Evolutionary conservation across 2,888 invertebrate genomes (phyloP).

Genomic region (Campaea margaritaria): DNA sequence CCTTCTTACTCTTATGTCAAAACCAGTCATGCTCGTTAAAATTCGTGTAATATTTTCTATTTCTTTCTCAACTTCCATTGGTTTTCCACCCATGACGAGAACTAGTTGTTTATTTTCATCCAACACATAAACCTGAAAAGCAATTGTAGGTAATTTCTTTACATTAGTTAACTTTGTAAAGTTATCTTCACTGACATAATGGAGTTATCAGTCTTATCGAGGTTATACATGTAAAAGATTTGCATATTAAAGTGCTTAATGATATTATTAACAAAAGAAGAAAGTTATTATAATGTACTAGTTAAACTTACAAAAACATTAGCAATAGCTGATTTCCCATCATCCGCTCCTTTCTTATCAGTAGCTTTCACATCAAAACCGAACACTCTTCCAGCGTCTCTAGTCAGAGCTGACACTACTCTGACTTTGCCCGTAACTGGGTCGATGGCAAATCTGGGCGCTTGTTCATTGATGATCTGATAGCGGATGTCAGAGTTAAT

Average conservation of each 20-base stretch:
- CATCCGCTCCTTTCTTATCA: constrained; percentile 91
- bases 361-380: constrained; percentile 96
- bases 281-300: neutral
- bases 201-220: neutral
- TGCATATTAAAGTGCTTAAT: too few species aligned
- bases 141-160: neutral
- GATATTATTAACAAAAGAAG: too few species aligned
- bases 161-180: neutral
- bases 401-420: constrained; percentile 88
- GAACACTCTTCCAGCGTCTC: constrained; percentile 90
- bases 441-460: constrained; percentile 91
- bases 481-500: constrained; percentile 92
- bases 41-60: constrained; percentile 88
- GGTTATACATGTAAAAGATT: too few species aligned
- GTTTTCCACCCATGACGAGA: constrained; percentile 90
- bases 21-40: constrained; percentile 90
- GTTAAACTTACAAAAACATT: constrained; percentile 91
- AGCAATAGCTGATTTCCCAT: constrained; percentile 92
- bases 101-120: constrained; percentile 93
- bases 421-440: constrained; percentile 90
- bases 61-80: constrained; percentile 90
- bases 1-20: constrained; percentile 91
- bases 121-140: constrained; percentile 89
- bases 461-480: constrained; percentile 91
- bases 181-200: neutral